A percentile compares a stretch with the other conserved stretches of the same genome.
These are phyloP conservation scores for Squalus acanthias DNA, from an alignment of 2,797 vertebrate species.

Conservation along the genomic window DNA sequence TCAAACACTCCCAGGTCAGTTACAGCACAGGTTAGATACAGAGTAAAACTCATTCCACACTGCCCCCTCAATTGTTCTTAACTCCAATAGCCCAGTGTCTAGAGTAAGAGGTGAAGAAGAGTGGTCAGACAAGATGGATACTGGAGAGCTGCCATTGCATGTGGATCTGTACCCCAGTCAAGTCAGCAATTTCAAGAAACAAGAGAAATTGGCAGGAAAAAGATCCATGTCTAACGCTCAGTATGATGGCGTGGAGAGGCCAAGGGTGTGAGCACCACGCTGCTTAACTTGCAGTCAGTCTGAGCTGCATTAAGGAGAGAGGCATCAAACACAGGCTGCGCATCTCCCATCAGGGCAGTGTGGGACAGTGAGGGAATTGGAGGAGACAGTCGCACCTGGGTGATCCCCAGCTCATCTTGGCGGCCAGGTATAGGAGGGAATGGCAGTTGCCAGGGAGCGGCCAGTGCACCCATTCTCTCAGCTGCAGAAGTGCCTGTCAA, in stretches of 20 bases:
- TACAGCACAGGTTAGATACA: neutral
- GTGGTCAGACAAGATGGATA: neutral
- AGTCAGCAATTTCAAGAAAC: neutral
- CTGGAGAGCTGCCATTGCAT: neutral
- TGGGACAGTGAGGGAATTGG: neutral
- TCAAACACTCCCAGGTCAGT: neutral
- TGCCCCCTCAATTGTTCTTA: neutral
- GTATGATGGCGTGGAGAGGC: neutral
- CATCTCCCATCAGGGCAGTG: constrained; percentile 9
- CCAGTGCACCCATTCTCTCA: neutral
- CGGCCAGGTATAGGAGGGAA: neutral
- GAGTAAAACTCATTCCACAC: neutral
- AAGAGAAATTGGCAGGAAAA: neutral
- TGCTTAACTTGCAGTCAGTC: neutral
- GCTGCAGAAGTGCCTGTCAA: neutral
- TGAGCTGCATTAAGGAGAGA: neutral
- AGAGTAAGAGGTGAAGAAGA: neutral
- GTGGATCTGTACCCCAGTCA: neutral
- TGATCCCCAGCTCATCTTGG: neutral
- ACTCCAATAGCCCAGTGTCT: neutral
- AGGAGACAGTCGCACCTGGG: neutral
- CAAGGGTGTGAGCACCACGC: neutral
- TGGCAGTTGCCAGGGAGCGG: neutral
- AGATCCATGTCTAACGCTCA: neutral
- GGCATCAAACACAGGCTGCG: neutral